These are phyloP conservation scores for Nemapogon koenigi DNA, from an alignment of 2,888 invertebrate species.

Conservation along the genomic window DNA sequence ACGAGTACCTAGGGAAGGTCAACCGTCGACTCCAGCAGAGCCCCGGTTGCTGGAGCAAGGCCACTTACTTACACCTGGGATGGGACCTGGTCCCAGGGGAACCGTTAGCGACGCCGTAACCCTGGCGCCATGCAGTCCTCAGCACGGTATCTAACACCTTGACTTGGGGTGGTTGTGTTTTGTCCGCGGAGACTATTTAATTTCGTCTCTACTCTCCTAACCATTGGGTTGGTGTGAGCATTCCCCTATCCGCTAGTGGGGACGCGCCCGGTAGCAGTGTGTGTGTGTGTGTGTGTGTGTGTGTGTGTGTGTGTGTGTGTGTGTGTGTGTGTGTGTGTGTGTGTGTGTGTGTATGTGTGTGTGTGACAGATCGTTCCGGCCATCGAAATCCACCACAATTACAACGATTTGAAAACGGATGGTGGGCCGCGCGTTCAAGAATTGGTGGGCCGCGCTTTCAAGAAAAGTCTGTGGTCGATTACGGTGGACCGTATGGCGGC, in stretches of 20 bases:
- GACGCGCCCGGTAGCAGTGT: conserved; percentile 3
- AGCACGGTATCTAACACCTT: neutral
- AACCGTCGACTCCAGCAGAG: neutral
- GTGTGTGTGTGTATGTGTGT: no score
- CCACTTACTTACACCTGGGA: neutral
- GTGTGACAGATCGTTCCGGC: no score
- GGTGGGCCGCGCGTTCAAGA: no score
- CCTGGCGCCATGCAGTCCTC: neutral
- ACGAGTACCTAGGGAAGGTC: neutral
- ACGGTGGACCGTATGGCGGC: no score
- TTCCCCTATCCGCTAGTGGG: conserved; percentile 1
- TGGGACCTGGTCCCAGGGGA: neutral
- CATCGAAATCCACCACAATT: no score
- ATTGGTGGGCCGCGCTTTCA: no score
- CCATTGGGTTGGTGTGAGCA: neutral
- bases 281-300: neutral
- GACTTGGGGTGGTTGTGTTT: no score
- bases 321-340: neutral
- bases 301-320: neutral
- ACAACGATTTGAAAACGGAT: no score
- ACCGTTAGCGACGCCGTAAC: neutral
- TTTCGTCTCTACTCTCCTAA: neutral
- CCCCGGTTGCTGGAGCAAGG: neutral
- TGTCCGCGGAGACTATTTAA: neutral
- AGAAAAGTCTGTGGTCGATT: no score